phyloP scores from a whole-genome alignment of 35 echinoderm and acorn worm species.

The Lytechinus pictus region DNA sequence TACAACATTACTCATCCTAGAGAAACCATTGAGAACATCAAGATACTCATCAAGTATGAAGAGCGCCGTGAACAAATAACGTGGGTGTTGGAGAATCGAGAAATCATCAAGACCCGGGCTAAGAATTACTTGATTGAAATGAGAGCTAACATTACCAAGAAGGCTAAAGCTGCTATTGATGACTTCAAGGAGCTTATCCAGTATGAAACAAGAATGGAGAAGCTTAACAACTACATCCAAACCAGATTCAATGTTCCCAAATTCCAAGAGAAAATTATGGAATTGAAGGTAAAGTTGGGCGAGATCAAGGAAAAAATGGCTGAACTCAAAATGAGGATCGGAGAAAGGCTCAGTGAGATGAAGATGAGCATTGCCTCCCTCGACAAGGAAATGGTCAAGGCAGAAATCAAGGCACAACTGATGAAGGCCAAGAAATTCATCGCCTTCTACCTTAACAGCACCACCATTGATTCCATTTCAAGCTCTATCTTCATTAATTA shows the following conservation, averaged over 20 bases:
- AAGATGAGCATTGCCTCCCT: conserved; percentile 39
- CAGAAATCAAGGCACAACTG: conserved; percentile 15
- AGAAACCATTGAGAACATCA: conserved; percentile 56
- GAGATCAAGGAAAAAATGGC: conserved; percentile 49
- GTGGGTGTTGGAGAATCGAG: not conserved
- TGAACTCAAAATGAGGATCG: not conserved
- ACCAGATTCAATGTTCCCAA: conserved; percentile 50
- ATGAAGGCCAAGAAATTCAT: conserved; percentile 43
- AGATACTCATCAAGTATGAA: conserved; percentile 54
- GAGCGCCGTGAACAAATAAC: conserved; percentile 17
- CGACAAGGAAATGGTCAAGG: conserved; percentile 52
- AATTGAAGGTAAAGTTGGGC: conserved; percentile 54
- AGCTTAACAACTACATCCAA: not conserved
- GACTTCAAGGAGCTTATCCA: conserved; percentile 25
- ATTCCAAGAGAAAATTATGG: conserved; percentile 62
- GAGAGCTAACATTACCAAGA: conserved; percentile 16
- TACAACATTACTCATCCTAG: conserved; percentile 60
- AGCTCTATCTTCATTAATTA: conserved; percentile 27
- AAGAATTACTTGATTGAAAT: not conserved
- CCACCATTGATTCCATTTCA: conserved; percentile 36
- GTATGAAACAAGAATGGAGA: conserved; percentile 21
- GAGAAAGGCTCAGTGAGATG: conserved; percentile 28
- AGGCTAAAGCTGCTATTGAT: conserved; percentile 34
- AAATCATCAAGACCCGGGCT: not conserved
- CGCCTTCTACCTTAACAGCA: conserved; percentile 57